These are phyloP conservation scores for Xenopus borealis DNA, from an alignment of 2,113 vertebrate species.

Conservation along the genomic window DNA sequence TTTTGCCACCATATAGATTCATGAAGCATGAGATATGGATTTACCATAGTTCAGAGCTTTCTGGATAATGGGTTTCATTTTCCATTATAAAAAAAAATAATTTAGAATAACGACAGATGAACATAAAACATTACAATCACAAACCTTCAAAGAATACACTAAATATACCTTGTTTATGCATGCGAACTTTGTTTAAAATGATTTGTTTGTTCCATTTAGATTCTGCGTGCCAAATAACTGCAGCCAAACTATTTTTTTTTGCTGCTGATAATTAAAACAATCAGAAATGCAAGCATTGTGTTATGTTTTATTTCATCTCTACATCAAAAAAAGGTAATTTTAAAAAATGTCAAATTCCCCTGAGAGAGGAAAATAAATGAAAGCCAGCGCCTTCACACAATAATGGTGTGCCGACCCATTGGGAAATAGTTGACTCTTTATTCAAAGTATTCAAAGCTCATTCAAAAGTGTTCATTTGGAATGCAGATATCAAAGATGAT, in stretches of 20 bases:
- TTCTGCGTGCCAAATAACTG: conserved; percentile 69
- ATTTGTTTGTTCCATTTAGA: conserved; percentile 66
- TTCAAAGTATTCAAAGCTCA: conserved; percentile 79
- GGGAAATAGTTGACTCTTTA: conserved; percentile 77
- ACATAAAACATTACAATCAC: no score
- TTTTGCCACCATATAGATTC: no score
- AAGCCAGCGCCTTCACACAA: conserved; percentile 77
- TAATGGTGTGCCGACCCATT: conserved; percentile 74
- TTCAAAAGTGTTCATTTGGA: conserved; percentile 83
- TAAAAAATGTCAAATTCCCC: conserved; percentile 76
- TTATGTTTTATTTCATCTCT: conserved; percentile 71
- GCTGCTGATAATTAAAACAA: conserved; percentile 72
- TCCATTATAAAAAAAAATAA: no score
- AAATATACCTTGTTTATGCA: conserved; percentile 59
- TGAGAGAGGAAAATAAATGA: conserved; percentile 75
- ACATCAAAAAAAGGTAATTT: conserved; percentile 77
- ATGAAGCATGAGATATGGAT: no score
- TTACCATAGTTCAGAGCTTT: no score
- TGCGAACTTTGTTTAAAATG: conserved; percentile 59
- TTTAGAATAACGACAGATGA: no score
- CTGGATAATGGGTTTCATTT: no score
- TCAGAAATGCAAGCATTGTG: conserved; percentile 71
- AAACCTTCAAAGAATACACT: conserved; percentile 49
- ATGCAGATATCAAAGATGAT: conserved; percentile 87
- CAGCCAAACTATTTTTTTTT: conserved; percentile 66